Base-by-base conservation (phyloP, 2,113 vertebrate species). In the Meriones unguiculatus region DNA sequence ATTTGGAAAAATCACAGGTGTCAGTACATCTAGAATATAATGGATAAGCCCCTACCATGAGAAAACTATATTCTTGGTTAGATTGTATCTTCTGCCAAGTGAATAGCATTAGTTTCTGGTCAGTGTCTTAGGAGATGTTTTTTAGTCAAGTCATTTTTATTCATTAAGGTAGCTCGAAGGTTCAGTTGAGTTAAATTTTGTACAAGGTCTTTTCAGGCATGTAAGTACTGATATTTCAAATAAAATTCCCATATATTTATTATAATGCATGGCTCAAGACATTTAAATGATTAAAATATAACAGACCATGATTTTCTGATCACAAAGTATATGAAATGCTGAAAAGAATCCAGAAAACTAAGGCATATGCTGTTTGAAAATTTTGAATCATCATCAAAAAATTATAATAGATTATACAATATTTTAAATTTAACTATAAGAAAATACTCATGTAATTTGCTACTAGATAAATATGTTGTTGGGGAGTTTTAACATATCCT, bases 261-360 rank as follows among this genome's bases (percentile, higher is more conserved):
- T 41, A 81, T 59, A 92, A 94, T 80, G 38, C 41, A 50, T 30
- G 46, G 2, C 8, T 92, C 7, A 65, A 41, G 9, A 67, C 35
- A 65, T 89, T 76, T 78, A 78, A 69, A 96, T 84, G n/a, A 30
- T 84, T 65, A 84, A 84, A 84, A 41, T 81, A 64, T 9, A 17
- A 84, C 7, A 62, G 35, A 24, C 24, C n/a, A 5, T 41, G 59
- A 84, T 28, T 84, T 80, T 57, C 32, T 81, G 52, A 57, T n/a
- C 32, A 81, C 32, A 81, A 81, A 81, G 18, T 57, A 57, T 81
- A 52, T 57, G 35, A 81, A 52, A 57, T n/a, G n/a, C n/a, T 12
- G 10, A 80, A 57, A 57, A 18, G 2, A 57, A 81, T 22, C 32
- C 32, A 81, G 30, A 13, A 81, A 57, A 35, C 35, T 57, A 81